These are phyloP conservation scores for Petrophora chlorosata DNA, from an alignment of 2,888 invertebrate genomes.

Conservation along the genomic window DNA sequence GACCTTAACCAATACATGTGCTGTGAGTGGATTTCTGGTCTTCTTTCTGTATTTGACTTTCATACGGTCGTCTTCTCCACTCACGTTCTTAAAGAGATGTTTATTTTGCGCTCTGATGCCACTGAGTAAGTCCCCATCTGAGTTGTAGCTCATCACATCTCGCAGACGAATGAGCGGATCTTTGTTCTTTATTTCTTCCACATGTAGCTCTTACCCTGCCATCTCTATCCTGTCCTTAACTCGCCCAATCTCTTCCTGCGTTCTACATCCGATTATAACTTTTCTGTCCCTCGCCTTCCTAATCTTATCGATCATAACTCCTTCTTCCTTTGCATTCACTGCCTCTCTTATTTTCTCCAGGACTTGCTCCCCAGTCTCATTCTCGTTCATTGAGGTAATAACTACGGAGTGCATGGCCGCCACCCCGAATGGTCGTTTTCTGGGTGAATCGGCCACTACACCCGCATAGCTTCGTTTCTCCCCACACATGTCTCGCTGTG, in stretches of 20 bases:
- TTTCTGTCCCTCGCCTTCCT: conserved; percentile 13
- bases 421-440: background rate
- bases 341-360: conserved; percentile 2
- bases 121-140: conserved; percentile 2
- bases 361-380: conserved; percentile 8
- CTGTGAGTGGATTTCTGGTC: background rate
- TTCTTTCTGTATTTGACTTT: background rate
- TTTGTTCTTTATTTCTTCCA: no score
- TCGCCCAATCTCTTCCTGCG: background rate
- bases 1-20: conserved; percentile 7
- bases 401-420: conserved; percentile 12
- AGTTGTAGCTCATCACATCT: background rate
- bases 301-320: background rate
- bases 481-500: no score
- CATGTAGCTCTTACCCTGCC: background rate
- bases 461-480: background rate
- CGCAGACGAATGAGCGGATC: no score
- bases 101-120: conserved; percentile 5
- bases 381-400: background rate
- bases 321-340: conserved; percentile 10
- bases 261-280: conserved; percentile 7
- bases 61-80: background rate
- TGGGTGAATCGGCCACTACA: background rate
- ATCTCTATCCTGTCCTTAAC: background rate
- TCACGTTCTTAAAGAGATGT: background rate